phyloP scores from a whole-genome alignment of 2,113 vertebrate genomes.

The Hydropotes inermis region DNA sequence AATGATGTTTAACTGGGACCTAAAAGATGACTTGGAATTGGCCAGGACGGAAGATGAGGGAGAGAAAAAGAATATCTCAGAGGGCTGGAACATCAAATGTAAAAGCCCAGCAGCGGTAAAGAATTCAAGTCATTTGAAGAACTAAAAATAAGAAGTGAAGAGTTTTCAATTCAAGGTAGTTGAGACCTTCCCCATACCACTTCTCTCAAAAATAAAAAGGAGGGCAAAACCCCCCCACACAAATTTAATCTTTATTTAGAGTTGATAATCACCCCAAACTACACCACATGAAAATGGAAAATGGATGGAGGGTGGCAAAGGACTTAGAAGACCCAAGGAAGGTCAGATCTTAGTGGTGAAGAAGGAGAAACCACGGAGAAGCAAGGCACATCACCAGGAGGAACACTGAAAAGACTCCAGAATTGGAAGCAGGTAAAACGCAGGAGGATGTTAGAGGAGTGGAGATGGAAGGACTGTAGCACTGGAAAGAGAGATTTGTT shows the following conservation, averaged over 20 bases:
- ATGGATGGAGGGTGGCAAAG: not conserved
- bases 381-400: not conserved
- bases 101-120: not conserved
- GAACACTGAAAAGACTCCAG: not conserved
- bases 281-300: not conserved
- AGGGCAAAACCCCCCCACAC: not conserved
- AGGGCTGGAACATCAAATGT: not conserved
- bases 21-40: conserved; percentile 22
- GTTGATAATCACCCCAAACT: not conserved
- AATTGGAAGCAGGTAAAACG: not conserved
- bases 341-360: not conserved
- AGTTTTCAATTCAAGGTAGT: not conserved
- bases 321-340: not conserved
- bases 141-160: not conserved
- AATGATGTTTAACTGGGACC: not conserved
- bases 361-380: not conserved
- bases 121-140: not conserved
- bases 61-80: not conserved
- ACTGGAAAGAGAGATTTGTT: not conserved
- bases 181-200: not conserved
- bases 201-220: not conserved
- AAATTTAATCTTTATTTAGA: not conserved
- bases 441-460: not conserved
- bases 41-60: not conserved
- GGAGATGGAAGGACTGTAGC: not conserved